Evolutionary conservation across 2,888 invertebrate species (phyloP).

Genomic region (Cybosia mesomella): DNA sequence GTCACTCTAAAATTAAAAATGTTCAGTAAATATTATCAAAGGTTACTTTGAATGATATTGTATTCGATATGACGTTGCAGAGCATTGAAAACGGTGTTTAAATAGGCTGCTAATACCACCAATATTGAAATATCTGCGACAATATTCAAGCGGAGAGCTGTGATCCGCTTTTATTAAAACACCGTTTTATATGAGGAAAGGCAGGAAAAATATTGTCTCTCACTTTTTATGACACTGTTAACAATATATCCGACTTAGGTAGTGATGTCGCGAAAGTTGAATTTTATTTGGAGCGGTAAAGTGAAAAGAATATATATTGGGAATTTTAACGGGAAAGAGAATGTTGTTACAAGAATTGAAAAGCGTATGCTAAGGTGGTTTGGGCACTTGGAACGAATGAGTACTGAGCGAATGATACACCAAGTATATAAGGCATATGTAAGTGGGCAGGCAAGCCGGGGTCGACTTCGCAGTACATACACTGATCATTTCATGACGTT

Average conservation of each 20-base stretch:
- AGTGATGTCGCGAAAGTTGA: constrained; percentile 45
- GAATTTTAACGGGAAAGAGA: no score
- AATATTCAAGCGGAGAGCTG: constrained; percentile 80
- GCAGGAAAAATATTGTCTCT: constrained; percentile 68
- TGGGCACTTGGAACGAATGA: no score
- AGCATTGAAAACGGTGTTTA: constrained; percentile 82
- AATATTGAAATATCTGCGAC: constrained; percentile 87
- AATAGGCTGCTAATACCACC: constrained; percentile 85
- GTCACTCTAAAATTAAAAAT: constrained; percentile 74
- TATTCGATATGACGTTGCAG: constrained; percentile 79
- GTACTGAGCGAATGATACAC: no score
- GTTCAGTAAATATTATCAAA: constrained; percentile 79
- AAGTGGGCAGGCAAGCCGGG: no score
- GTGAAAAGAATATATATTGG: constrained; percentile 21
- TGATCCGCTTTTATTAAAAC: constrained; percentile 86
- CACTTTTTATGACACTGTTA: constrained; percentile 56
- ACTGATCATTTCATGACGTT: no score
- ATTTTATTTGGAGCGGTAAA: constrained; percentile 41
- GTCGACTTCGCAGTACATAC: no score
- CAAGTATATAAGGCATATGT: no score
- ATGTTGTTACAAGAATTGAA: no score
- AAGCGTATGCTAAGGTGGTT: no score
- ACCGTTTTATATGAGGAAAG: constrained; percentile 73
- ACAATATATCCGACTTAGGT: constrained; percentile 51
- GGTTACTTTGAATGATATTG: constrained; percentile 79